Conservation (phyloP, 2,113 vertebrate genomes). For the Centrocercus urophasianus region DNA sequence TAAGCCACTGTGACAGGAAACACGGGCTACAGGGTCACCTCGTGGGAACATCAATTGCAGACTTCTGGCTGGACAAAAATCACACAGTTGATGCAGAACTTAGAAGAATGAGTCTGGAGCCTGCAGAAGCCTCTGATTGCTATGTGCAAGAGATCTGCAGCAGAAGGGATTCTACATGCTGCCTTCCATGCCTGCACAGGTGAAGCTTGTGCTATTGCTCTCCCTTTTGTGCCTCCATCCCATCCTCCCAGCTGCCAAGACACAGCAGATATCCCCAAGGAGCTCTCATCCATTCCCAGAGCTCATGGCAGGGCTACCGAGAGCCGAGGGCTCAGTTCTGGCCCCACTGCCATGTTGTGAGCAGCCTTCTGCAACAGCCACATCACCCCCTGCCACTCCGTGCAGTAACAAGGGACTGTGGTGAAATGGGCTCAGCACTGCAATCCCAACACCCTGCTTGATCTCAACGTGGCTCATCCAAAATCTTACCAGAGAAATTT, state of each 20-base stretch:
- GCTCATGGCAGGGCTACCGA: neutral
- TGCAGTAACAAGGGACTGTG: neutral
- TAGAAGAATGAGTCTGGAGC: neutral
- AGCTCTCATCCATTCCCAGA: neutral
- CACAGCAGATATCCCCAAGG: neutral
- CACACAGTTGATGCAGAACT: neutral
- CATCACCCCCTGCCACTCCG: neutral
- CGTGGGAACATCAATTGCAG: neutral
- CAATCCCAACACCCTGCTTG: neutral
- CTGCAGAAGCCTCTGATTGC: neutral
- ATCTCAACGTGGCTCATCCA: neutral
- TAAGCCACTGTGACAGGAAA: neutral
- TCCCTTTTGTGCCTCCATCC: neutral
- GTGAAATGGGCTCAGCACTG: neutral
- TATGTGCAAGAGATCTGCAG: neutral
- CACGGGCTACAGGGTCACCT: neutral
- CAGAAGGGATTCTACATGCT: neutral
- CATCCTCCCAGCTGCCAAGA: neutral
- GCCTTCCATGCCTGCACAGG: neutral
- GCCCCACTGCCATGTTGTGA: rapidly evolving
- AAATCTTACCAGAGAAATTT: slow-evolving; percentile 36
- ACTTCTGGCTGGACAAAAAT: neutral
- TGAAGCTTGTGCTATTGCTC: neutral
- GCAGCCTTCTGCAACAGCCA: neutral
- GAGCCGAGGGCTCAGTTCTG: neutral